Evolutionary conservation across 2,888 invertebrate species (phyloP).

Genomic region (Protula sp.): DNA sequence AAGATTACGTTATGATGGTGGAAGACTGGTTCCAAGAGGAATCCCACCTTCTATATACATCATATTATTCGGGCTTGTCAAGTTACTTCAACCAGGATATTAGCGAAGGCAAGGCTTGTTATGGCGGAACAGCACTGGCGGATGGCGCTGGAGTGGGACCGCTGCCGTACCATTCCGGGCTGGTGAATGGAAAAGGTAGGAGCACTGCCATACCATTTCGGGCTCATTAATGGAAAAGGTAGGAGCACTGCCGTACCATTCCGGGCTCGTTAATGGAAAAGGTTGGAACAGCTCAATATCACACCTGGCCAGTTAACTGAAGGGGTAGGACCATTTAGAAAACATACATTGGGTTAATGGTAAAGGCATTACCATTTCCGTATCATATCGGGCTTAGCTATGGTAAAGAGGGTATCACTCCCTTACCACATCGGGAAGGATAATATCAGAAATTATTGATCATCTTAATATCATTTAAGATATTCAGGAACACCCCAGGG

Average conservation of each 20-base stretch:
- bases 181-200: background rate
- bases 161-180: background rate
- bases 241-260: background rate
- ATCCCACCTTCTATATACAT: background rate
- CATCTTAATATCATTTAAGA: too few species aligned
- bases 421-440: too few species aligned
- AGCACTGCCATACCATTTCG: background rate
- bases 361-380: too few species aligned
- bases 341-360: too few species aligned
- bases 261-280: background rate
- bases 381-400: too few species aligned
- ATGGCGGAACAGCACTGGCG: background rate
- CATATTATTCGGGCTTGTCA: background rate
- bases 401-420: too few species aligned
- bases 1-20: background rate
- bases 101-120: background rate
- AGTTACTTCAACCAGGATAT: background rate
- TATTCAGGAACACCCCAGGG: too few species aligned
- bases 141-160: background rate
- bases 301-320: background rate
- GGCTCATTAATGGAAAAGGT: background rate
- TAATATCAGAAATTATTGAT: too few species aligned
- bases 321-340: background rate
- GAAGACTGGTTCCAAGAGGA: background rate
- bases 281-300: background rate